Evolutionary conservation across 2,113 vertebrate genomes (phyloP), one percentile per base, ranked within the genome.

Genomic region (Recurvirostra avosetta): DNA sequence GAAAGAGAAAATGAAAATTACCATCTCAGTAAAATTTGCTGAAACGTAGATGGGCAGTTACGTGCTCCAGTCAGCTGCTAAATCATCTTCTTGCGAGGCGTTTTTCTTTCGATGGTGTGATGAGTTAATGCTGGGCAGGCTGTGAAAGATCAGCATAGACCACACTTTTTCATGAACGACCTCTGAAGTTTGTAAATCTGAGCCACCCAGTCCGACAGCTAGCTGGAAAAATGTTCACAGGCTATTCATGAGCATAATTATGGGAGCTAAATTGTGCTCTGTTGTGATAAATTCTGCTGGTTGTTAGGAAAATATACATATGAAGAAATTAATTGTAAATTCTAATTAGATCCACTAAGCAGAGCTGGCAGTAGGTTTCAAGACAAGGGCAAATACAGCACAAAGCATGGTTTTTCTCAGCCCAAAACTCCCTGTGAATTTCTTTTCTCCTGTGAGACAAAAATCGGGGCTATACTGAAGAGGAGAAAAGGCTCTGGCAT

Each of bases 31-130:
- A 50, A 62, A 65, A 40, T 27, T 55, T 63, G 15, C 22, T 43
- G 53, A 40, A 59, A 63, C 0, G 3, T 4, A 53, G 32, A 30
- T 26, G 66, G 52, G 18, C 25, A 20, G 27, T 11, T 74, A 59
- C 1, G 0, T 11, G 30, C 40, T 61, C 30, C 4, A 2, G 30
- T 18, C 40, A 12, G 30, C 40, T 30, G 25, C 58, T 36, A 71
- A 9, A 17, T 65, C 52, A 20, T 4, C 10, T 41, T 32, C 22
- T 27, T 22, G 34, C 0, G 2, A 63, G 43, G n/a, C 0, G 0
- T 15, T 89, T 61, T 14, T 32, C 8, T 67, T 36, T 15, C 30
- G 47, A 9, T 7, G 12, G 17, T 18, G 20, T 11, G 43, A 26
- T 2, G 52, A n/a, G 34, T 32, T 47, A 47, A 18, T 11, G 38